Evolutionary conservation across 2,797 vertebrate genomes (phyloP).

Genomic region (Centroberyx gerrardi): DNA sequence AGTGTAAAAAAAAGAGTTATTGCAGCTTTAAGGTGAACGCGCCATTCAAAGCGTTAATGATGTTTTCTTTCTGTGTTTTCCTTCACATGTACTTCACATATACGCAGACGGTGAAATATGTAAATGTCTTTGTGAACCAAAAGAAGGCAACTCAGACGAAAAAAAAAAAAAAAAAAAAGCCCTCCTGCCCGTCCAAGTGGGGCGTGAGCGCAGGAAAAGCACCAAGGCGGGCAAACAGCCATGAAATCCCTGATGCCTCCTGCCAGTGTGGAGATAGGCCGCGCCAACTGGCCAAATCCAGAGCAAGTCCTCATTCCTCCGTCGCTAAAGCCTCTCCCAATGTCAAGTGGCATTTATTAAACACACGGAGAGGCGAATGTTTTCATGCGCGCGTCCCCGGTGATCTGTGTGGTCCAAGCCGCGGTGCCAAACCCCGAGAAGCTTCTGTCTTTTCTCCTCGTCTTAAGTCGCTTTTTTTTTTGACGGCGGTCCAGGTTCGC

Average conservation of each 20-base stretch:
- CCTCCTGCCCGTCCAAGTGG: conserved; percentile 58
- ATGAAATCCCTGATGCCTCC: conserved; percentile 80
- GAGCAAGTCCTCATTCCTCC: conserved; percentile 77
- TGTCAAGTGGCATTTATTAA: conserved; percentile 85
- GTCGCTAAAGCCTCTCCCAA: conserved; percentile 78
- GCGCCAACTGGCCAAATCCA: conserved; percentile 81
- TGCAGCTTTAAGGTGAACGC: too few species aligned
- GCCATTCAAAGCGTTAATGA: too few species aligned
- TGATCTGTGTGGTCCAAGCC: conserved; percentile 79
- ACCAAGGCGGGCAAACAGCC: conserved; percentile 79
- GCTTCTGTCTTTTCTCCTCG: conserved; percentile 49
- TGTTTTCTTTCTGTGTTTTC: background rate
- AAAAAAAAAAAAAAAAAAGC: conserved; percentile 13
- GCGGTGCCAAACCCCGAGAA: conserved; percentile 58
- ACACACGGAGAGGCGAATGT: conserved; percentile 60
- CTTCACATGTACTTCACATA: conserved; percentile 19
- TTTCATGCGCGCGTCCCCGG: conserved; percentile 70
- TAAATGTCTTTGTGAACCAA: conserved; percentile 54
- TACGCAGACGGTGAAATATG: conserved; percentile 19
- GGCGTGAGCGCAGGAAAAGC: conserved; percentile 68
- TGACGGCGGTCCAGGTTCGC: conserved; percentile 69
- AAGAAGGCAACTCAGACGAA: conserved; percentile 39
- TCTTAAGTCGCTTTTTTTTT: conserved; percentile 56
- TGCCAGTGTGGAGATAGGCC: conserved; percentile 84
- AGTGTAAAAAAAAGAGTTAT: too few species aligned